phyloP scores from a whole-genome alignment of 2,888 invertebrate genomes.

The Baccha elongata region DNA sequence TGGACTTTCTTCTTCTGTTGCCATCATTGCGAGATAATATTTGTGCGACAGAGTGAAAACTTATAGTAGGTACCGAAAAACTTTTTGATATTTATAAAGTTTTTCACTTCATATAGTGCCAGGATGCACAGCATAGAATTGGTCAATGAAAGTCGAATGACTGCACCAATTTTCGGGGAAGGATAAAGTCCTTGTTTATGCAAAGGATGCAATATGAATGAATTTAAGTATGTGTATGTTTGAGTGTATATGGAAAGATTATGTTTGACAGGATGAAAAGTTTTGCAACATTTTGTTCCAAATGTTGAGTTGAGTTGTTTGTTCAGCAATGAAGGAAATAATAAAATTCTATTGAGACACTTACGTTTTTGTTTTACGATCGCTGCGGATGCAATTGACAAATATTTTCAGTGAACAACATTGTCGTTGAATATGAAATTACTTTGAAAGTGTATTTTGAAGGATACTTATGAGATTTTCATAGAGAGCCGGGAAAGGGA shows the following conservation, averaged over 20 bases:
- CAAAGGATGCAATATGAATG: constrained; percentile 15
- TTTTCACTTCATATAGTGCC: constrained; percentile 29
- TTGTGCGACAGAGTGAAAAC: constrained; percentile 8
- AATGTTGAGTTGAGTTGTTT: constrained; percentile 12
- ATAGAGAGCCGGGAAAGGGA: too few species aligned
- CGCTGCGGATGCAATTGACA: constrained; percentile 29
- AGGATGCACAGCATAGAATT: constrained; percentile 39
- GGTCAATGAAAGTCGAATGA: constrained; percentile 53
- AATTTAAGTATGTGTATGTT: background rate
- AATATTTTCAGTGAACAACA: constrained; percentile 2
- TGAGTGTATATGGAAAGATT: constrained; percentile 10
- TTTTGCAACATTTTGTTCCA: constrained; percentile 45
- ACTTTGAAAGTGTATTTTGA: too few species aligned
- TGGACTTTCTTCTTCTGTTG: constrained; percentile 47
- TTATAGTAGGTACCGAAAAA: constrained; percentile 19
- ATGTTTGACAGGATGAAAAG: constrained; percentile 18
- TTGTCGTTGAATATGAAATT: background rate
- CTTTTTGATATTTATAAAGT: constrained; percentile 48
- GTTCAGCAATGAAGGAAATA: constrained; percentile 2
- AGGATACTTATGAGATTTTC: too few species aligned
- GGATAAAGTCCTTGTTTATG: constrained; percentile 1
- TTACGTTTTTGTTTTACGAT: constrained; percentile 47
- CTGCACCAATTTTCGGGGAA: background rate
- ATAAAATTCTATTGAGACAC: constrained; percentile 32
- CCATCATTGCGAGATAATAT: background rate